Evolutionary conservation across 1,140 invertebrate genomes (phyloP), one percentile per base, ranked within the genome.

Genomic region (Drosophila lacteicornis): DNA sequence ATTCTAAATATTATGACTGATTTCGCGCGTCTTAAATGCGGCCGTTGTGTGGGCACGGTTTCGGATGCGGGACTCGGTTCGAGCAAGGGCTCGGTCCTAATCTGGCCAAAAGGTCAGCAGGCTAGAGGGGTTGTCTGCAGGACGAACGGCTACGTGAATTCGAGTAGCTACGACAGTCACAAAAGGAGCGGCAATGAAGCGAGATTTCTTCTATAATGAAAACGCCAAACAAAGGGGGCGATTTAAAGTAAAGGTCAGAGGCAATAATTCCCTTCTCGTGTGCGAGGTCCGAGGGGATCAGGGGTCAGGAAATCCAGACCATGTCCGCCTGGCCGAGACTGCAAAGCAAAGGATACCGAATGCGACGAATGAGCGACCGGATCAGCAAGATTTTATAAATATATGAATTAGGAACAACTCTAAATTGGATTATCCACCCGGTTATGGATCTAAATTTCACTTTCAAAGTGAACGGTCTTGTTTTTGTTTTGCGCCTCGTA

Each of bases 1-100:
- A 81, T 90, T 88, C 90, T 85, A 88, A 88, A 88, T 88, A 88
- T 88, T 88, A 85, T 88, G 84, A 88, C 81, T 90, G 84, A 90
- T 88, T 88, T 88, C 71, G 77, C 57, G 67, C 61, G 46, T 66
- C 62, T 57, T 58, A 51, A 77, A 79, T 88, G 49, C 51, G 38
- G 50, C n/a, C 58, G 38, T 51, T 55, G 25, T 58, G 65, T 59
- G 50, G 50, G 43, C 33, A 49, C 53, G 13, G 40, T 56, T 60
- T 33, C 36, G 15, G 50, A 22, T 33, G 47, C 27, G 25, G 53
- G 45, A 49, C 43, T 53, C 67, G 53, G 47, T 45, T n/a, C 38
- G 22, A 17, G 45, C 30, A 27, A 40, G 36, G 59, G 38, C 47
- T 60, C 56, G 43, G 47, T 40, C 68, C 71, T 81, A 79, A 61